phyloP scores from a whole-genome alignment of 2,797 vertebrate genomes.

The Sciurus vulgaris region DNA sequence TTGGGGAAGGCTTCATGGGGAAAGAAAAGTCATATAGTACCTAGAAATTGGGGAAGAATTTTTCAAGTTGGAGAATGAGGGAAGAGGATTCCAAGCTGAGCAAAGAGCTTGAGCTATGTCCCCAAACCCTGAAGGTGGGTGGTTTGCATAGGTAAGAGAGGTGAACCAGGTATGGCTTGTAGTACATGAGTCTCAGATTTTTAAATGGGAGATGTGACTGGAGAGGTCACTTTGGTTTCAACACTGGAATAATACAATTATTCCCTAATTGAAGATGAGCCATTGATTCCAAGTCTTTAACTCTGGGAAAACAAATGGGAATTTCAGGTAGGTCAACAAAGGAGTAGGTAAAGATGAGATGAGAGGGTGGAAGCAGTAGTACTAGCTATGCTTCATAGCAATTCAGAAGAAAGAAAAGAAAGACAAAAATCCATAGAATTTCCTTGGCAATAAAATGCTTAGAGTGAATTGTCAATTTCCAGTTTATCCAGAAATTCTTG shows the following conservation, averaged over 20 bases:
- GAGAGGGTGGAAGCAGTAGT: background rate
- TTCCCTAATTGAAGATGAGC: background rate
- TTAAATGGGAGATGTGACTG: background rate
- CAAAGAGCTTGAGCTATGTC: background rate
- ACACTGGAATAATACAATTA: background rate
- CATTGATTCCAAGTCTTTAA: background rate
- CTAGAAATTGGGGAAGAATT: background rate
- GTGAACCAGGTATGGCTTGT: background rate
- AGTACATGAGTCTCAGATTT: background rate
- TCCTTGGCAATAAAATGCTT: background rate
- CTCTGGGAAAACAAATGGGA: background rate
- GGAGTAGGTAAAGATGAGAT: background rate
- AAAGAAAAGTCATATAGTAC: no score
- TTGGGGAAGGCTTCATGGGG: background rate
- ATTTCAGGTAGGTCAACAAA: background rate
- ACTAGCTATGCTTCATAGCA: background rate
- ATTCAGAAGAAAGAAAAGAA: background rate
- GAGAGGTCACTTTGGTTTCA: background rate
- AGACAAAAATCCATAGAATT: background rate
- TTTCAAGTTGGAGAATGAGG: background rate
- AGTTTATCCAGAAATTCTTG: conserved; percentile 20
- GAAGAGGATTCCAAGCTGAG: background rate
- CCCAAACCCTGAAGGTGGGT: background rate
- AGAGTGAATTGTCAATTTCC: background rate
- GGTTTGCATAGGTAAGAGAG: background rate